Base-by-base conservation (phyloP, 2,888 invertebrate species). In the Apocheima hispidaria region DNA sequence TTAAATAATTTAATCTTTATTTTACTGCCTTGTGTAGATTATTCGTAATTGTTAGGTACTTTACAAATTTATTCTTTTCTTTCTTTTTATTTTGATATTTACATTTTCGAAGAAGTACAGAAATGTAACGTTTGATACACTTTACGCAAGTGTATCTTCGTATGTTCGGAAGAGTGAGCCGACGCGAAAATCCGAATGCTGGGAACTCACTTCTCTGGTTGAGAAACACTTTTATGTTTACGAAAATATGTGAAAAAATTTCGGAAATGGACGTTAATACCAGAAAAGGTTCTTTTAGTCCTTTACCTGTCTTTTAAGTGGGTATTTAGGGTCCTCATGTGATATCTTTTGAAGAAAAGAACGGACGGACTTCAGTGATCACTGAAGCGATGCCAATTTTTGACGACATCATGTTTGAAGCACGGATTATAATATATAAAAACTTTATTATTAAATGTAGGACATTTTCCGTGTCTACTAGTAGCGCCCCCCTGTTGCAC, bases 71-170 rank as follows among this genome's bases (percentile, higher is more conserved):
- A n/a, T 4, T 3, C n/a, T n/a, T 35, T 5, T 6, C 6, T n/a
- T 35, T 36, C 14, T 16, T 7, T 6, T 36, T 14, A 16, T 36
- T 36, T 16, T 16, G 2, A 38, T 10, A 2, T 26, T 26, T 26
- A 14, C 14, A 1, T 2, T n/a, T n/a, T 7, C 14, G 12, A 21
- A 41, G 5, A 18, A 9, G n/a, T 5, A 28, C 26, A 36, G n/a
- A 36, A 30, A 26, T 16, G 14, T 44, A 43, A 14, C 7, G 43
- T 38, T 30, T 35, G 12, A 60, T 40, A 60, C 51, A 41, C 57
- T 60, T 71, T 67, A 66, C 63, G 56, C 60, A 18, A 55, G 54
- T 56, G 9, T 57, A 48, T 51, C 36, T 53, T 12, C 16, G 23
- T n/a, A 53, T 57, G 38, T 41, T 55, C 60, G 20, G 48, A 35